Percentiles rank a stretch among this genome's conserved stretches.
Evolutionary conservation across 2,888 invertebrate genomes (phyloP).

Genomic region (Mythimna albipuncta): DNA sequence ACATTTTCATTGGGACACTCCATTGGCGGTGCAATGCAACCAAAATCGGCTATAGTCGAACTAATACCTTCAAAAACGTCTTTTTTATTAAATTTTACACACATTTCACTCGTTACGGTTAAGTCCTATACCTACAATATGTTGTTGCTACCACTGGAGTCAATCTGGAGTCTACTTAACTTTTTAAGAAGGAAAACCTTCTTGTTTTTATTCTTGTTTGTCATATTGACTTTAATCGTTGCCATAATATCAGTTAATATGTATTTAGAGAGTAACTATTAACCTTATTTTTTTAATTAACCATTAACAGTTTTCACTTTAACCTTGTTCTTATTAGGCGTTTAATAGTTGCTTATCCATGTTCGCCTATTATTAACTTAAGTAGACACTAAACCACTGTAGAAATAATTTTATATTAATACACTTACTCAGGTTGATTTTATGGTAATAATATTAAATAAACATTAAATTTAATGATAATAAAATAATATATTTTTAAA

Average conservation of each 20-base stretch:
- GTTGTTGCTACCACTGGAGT: not conserved
- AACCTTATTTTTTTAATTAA: not conserved
- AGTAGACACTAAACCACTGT: too few relatives aligned
- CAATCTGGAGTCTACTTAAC: not conserved
- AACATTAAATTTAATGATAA: too few relatives aligned
- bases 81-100: constrained; percentile 9
- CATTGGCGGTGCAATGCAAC: constrained; percentile 80
- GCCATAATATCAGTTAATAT: not conserved
- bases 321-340: not conserved
- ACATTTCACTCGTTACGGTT: not conserved
- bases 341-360: not conserved
- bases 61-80: constrained; percentile 49
- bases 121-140: not conserved
- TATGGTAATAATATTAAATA: not conserved
- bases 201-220: not conserved
- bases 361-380: not conserved
- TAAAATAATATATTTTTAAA: not conserved
- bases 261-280: not conserved
- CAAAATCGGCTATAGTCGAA: constrained; percentile 12
- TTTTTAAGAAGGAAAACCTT: too few relatives aligned
- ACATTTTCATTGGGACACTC: constrained; percentile 91
- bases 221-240: not conserved
- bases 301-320: constrained; percentile 1
- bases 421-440: not conserved
- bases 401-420: too few relatives aligned